Conservation (phyloP, 2,888 invertebrate species). For the Acanthosoma haemorrhoidale region DNA sequence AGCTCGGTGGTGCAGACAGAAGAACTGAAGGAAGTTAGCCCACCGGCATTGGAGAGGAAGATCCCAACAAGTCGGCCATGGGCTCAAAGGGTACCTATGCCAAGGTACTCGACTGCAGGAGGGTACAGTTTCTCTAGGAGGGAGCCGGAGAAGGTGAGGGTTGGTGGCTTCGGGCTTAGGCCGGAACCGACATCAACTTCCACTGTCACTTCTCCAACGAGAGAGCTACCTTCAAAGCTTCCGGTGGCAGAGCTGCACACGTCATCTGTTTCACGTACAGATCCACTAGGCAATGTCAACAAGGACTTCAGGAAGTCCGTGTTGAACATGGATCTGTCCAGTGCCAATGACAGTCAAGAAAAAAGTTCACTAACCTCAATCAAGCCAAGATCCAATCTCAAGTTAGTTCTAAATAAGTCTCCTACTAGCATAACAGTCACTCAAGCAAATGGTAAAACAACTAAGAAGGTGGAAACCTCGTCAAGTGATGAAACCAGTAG, state of each 20-base stretch:
- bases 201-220: constrained; percentile 58
- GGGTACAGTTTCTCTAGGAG: constrained; percentile 44
- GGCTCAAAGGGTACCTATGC: neutral
- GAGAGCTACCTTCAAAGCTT: constrained; percentile 17
- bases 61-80: constrained; percentile 3
- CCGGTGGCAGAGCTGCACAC: constrained; percentile 44
- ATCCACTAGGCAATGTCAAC: constrained; percentile 41
- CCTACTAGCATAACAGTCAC: constrained; percentile 8
- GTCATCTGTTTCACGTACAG: constrained; percentile 52
- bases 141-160: constrained; percentile 21
- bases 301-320: constrained; percentile 41
- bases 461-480: neutral
- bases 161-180: constrained; percentile 43
- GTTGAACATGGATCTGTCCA: constrained; percentile 39
- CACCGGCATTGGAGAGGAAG: constrained; percentile 22
- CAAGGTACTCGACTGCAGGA: constrained; percentile 41
- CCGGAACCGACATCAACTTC: constrained; percentile 50
- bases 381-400: constrained; percentile 17
- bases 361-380: neutral
- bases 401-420: constrained; percentile 32
- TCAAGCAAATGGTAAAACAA: constrained; percentile 32
- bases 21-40: constrained; percentile 26
- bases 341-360: constrained; percentile 1
- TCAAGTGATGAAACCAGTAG: constrained; percentile 33
- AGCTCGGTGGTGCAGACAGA: constrained; percentile 53